Percentiles rank a stretch among this genome's conserved stretches.
phyloP scores from a whole-genome alignment of 2,888 invertebrate species.

The Osmoderma eremita region DNA sequence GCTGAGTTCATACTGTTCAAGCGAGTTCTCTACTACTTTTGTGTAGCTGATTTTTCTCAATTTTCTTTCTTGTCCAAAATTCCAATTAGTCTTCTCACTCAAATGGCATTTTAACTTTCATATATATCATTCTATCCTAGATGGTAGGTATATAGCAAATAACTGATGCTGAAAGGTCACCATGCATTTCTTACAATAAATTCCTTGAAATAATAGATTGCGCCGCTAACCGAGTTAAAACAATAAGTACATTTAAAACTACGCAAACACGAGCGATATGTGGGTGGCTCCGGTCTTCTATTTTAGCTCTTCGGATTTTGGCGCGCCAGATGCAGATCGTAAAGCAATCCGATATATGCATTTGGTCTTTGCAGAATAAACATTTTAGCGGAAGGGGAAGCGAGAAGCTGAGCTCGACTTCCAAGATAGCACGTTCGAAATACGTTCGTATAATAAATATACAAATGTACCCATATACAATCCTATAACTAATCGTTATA shows the following conservation, averaged over 20 bases:
- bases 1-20: no score
- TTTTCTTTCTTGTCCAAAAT: no score
- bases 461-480: no score
- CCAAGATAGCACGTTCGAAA: not conserved
- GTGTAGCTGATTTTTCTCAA: no score
- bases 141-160: no score
- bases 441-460: not conserved
- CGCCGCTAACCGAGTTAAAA: not conserved
- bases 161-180: no score
- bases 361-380: slow-evolving; percentile 31
- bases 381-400: not conserved
- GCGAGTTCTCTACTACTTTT: no score
- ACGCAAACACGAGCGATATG: slow-evolving; percentile 8
- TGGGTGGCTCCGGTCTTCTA: slow-evolving; percentile 30
- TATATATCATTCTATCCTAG: no score
- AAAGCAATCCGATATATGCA: slow-evolving; percentile 36
- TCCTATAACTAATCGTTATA: no score
- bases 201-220: slow-evolving; percentile 6
- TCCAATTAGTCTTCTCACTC: no score
- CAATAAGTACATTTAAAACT: slow-evolving; percentile 21
- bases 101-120: no score
- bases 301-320: slow-evolving; percentile 14
- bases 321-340: slow-evolving; percentile 35
- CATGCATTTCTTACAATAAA: no score
- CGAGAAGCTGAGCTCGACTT: not conserved